These are phyloP conservation scores for Seriola rivoliana DNA, from an alignment of 2,113 vertebrate species.

Conservation along the genomic window DNA sequence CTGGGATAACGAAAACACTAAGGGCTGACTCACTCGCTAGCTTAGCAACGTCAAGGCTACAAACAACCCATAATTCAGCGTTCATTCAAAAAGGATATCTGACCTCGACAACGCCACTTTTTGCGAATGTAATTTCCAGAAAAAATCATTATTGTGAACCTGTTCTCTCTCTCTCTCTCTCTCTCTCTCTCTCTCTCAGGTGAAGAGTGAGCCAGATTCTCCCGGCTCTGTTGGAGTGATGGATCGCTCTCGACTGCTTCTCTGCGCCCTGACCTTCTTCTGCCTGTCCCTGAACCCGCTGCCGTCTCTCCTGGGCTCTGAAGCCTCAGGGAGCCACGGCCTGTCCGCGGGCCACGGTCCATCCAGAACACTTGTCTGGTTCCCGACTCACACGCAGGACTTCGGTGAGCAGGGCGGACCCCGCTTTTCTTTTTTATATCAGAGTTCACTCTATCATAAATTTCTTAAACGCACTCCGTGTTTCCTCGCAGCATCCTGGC, in stretches of 20 bases:
- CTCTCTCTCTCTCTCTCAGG: slow-evolving; percentile 76
- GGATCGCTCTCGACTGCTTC: slow-evolving; percentile 96
- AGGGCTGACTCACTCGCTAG: neutral
- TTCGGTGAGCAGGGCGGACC: slow-evolving; percentile 72
- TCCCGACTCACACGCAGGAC: slow-evolving; percentile 85
- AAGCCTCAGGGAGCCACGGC: slow-evolving; percentile 54
- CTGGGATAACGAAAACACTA: too few relatives aligned
- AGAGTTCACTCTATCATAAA: too few relatives aligned
- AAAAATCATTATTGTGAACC: neutral
- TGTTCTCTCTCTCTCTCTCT: slow-evolving; percentile 5
- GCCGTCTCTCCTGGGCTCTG: slow-evolving; percentile 89
- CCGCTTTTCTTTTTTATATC: too few relatives aligned
- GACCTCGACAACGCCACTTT: neutral
- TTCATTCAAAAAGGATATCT: neutral
- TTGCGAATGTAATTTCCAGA: too few relatives aligned
- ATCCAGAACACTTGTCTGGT: slow-evolving; percentile 86
- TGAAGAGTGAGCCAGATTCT: slow-evolving; percentile 96
- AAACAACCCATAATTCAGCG: neutral
- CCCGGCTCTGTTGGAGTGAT: slow-evolving; percentile 95
- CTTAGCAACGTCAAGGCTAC: neutral
- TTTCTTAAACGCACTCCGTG: neutral
- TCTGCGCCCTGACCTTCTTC: slow-evolving; percentile 96
- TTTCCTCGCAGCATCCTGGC: slow-evolving; percentile 85
- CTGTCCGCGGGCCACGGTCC: slow-evolving; percentile 76
- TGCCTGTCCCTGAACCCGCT: slow-evolving; percentile 97